Percentiles rank a stretch among this genome's conserved stretches.
Evolutionary conservation across 1,140 invertebrate genomes (phyloP).

Genomic region (Cheumatopsyche charites): DNA sequence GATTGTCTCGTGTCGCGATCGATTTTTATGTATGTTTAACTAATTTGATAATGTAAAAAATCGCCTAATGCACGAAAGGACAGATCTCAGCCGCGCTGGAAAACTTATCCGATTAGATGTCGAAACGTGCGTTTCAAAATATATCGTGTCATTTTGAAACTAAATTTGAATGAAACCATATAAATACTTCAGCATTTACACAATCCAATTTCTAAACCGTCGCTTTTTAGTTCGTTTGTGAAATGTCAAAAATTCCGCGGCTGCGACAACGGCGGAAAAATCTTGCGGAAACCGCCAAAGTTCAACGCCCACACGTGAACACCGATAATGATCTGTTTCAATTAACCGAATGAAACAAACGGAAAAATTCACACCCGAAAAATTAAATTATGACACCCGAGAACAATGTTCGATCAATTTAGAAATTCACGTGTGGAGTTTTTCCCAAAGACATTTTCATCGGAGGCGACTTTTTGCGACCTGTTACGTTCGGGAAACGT

Average conservation of each 20-base stretch:
- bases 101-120: no score
- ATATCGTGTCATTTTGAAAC: conserved; percentile 13
- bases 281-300: conserved; percentile 7
- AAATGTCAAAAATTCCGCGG: conserved; percentile 8
- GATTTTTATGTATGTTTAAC: neutral
- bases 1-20: neutral
- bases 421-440: no score
- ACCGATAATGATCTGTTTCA: neutral
- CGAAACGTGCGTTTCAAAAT: neutral
- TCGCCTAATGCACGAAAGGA: neutral
- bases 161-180: conserved; percentile 2
- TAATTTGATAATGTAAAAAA: neutral
- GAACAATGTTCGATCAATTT: no score
- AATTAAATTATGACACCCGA: no score
- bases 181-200: conserved; percentile 20
- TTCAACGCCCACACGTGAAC: neutral
- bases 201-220: conserved; percentile 23
- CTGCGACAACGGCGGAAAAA: neutral
- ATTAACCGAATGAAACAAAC: neutral
- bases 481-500: conserved; percentile 6
- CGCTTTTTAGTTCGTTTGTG: conserved; percentile 7
- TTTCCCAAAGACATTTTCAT: no score
- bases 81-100: no score
- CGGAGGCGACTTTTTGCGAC: no score
- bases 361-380: no score